Conservation (phyloP, 2,113 vertebrate species). For the Jaculus jaculus region DNA sequence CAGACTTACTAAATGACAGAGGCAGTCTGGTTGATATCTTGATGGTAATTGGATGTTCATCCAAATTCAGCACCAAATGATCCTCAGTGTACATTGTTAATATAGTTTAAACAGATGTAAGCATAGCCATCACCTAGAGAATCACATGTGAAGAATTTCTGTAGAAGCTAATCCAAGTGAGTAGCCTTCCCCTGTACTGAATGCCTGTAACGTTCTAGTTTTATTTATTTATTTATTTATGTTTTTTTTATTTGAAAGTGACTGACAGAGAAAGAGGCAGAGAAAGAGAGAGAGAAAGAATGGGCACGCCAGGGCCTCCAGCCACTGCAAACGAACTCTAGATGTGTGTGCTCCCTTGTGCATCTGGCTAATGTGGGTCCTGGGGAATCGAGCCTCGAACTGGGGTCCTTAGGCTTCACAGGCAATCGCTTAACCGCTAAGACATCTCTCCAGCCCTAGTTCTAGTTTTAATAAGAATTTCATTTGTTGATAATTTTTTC, state of each 20-base stretch:
- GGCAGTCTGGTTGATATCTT: not conserved
- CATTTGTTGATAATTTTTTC: constrained; percentile 61
- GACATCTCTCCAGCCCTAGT: no score
- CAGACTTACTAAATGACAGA: not conserved
- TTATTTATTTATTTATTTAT: constrained; percentile 49
- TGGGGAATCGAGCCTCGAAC: no score
- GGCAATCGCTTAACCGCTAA: no score
- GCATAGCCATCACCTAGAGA: constrained; percentile 48
- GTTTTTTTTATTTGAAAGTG: constrained; percentile 53
- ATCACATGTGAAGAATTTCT: not conserved
- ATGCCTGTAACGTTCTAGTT: constrained; percentile 55
- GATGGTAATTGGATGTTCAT: constrained; percentile 21
- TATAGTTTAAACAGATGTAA: constrained; percentile 49
- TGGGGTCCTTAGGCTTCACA: no score
- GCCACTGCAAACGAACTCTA: no score
- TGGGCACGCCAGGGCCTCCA: no score
- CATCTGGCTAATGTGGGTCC: no score
- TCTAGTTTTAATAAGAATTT: constrained; percentile 49
- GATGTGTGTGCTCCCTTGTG: no score
- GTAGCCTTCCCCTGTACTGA: not conserved
- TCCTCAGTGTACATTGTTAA: constrained; percentile 58
- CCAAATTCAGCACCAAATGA: not conserved
- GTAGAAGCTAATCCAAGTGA: constrained; percentile 60
- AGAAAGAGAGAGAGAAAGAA: no score
- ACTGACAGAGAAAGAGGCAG: no score